phyloP scores from a whole-genome alignment of 2,113 vertebrate species.

The Sturnira hondurensis region DNA sequence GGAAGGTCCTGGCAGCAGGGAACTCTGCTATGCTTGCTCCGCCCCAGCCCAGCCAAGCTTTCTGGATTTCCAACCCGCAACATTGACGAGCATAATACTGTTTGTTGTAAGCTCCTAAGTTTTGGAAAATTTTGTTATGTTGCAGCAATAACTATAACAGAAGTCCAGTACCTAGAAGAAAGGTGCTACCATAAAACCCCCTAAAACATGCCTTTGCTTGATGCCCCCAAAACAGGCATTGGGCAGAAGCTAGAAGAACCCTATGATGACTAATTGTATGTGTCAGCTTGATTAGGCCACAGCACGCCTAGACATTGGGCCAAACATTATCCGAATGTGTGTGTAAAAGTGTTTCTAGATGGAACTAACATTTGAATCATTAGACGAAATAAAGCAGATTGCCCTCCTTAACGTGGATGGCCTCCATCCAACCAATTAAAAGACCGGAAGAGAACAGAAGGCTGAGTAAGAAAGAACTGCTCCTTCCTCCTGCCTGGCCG shows the following conservation, averaged over 20 bases:
- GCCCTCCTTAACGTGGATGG: not conserved
- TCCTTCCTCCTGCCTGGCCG: not conserved
- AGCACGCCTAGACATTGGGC: not conserved
- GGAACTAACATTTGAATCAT: not conserved
- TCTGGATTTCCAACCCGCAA: not conserved
- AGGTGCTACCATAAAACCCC: not conserved
- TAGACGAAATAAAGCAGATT: not conserved
- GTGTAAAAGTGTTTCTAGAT: not conserved
- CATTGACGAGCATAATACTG: not conserved
- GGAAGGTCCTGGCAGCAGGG: accelerated
- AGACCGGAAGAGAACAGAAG: not conserved
- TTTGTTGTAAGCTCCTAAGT: not conserved
- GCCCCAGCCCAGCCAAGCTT: not conserved
- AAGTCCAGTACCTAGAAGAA: not conserved
- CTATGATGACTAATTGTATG: not conserved
- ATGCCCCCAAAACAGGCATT: not conserved
- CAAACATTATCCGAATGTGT: not conserved
- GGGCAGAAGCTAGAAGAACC: not conserved
- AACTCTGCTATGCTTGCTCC: too few relatives aligned
- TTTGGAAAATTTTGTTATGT: not conserved
- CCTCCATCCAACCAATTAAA: not conserved
- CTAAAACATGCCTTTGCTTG: not conserved
- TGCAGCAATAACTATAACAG: not conserved
- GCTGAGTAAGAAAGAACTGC: not conserved
- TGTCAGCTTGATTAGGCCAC: not conserved